Conservation (phyloP, 2,888 invertebrate genomes). For the Callyntrura sp. region DNA sequence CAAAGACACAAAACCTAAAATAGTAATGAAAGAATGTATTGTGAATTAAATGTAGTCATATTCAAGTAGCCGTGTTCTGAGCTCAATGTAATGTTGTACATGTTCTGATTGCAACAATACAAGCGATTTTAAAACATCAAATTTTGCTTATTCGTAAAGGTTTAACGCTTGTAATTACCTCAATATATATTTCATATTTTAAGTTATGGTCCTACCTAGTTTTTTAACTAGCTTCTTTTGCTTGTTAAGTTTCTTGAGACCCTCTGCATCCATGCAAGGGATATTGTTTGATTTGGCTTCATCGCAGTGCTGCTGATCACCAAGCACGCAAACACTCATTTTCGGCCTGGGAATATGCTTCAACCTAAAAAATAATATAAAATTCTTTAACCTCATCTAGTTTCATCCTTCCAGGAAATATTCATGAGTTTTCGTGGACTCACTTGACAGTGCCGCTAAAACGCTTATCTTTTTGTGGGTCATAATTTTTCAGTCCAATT, state of each 20-base stretch:
- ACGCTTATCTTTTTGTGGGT: constrained; percentile 99
- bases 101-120: no score
- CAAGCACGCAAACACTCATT: constrained; percentile 99
- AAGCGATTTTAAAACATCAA: constrained; percentile 56
- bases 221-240: constrained; percentile 99
- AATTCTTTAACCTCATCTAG: no score
- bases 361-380: constrained; percentile 90
- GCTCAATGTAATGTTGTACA: no score
- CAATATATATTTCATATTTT: neutral
- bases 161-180: no score
- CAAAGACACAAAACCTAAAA: constrained; percentile 97
- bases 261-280: constrained; percentile 99
- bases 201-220: constrained; percentile 92
- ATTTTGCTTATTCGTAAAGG: no score
- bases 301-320: constrained; percentile 99
- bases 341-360: constrained; percentile 99
- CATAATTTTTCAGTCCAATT: constrained; percentile 99
- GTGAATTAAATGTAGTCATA: constrained; percentile 12
- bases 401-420: no score
- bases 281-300: constrained; percentile 97
- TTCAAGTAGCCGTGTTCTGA: no score
- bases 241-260: constrained; percentile 99
- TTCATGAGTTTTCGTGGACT: no score
- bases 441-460: constrained; percentile 99
- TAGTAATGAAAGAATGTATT: neutral